Evolutionary conservation across 2,113 vertebrate species (phyloP).

Genomic region (Urocolius indicus): DNA sequence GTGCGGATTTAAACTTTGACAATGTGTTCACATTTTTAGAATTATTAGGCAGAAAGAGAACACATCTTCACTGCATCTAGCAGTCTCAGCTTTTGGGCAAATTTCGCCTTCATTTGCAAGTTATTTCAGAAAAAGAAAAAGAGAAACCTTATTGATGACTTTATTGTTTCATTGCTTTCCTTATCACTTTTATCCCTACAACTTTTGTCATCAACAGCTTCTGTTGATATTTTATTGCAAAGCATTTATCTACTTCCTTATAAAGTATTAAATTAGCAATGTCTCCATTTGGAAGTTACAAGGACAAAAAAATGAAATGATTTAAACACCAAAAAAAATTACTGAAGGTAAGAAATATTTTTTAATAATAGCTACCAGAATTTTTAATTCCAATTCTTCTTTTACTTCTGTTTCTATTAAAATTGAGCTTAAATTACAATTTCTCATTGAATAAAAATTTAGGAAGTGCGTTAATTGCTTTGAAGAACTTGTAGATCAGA

Average conservation of each 20-base stretch:
- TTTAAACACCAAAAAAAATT: neutral
- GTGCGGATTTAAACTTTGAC: neutral
- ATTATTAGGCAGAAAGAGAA: neutral
- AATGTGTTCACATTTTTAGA: neutral
- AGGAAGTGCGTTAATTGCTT: neutral
- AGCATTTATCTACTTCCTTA: neutral
- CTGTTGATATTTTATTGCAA: neutral
- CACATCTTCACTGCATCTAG: neutral
- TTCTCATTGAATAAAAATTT: neutral
- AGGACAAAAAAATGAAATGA: neutral
- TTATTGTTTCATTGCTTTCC: neutral
- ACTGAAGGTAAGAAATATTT: neutral
- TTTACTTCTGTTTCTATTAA: neutral
- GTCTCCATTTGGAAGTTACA: neutral
- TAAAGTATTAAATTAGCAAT: neutral
- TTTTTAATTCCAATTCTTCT: neutral
- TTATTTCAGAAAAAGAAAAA: neutral
- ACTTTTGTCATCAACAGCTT: neutral
- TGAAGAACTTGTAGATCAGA: neutral
- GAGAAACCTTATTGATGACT: neutral
- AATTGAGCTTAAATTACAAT: neutral
- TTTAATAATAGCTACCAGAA: neutral
- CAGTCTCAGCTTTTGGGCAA: neutral
- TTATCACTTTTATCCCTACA: neutral
- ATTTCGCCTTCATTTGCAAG: neutral